Evolutionary conservation across 1,140 invertebrate genomes (phyloP).

Genomic region (Venturia canescens): DNA sequence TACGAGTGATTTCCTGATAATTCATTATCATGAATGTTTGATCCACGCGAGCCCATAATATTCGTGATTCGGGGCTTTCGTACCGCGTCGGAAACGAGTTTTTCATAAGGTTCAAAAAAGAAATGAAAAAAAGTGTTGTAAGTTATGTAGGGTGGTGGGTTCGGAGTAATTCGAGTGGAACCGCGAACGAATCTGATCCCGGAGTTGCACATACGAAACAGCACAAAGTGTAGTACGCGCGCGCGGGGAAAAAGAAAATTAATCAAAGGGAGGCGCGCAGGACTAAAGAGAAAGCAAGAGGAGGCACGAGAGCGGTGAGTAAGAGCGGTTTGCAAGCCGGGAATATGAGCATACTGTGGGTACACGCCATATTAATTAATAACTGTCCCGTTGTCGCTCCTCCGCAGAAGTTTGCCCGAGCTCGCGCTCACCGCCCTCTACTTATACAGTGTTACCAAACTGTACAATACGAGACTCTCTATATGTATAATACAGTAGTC

Average conservation of each 20-base stretch:
- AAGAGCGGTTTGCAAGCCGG: neutral
- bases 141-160: neutral
- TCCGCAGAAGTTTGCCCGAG: constrained; percentile 23
- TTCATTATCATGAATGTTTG: too few species aligned
- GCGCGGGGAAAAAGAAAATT: constrained; percentile 17
- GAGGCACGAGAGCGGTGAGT: neutral
- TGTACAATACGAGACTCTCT: neutral
- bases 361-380: constrained; percentile 32
- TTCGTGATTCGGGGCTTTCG: too few species aligned
- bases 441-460: neutral
- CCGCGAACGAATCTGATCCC: neutral
- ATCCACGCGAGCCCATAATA: too few species aligned
- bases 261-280: constrained; percentile 17
- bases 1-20: too few species aligned
- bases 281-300: neutral
- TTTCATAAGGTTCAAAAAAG: too few species aligned
- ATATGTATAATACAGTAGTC: neutral
- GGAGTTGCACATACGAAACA: neutral
- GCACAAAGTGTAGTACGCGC: neutral
- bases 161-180: neutral
- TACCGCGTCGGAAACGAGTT: too few species aligned
- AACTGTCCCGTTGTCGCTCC: constrained; percentile 25
- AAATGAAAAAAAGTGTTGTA: neutral
- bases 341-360: neutral
- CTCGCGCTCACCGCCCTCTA: neutral